Percentiles rank a stretch among this genome's conserved stretches.
Evolutionary conservation across 2,113 vertebrate species (phyloP).

Genomic region (Numenius arquata): DNA sequence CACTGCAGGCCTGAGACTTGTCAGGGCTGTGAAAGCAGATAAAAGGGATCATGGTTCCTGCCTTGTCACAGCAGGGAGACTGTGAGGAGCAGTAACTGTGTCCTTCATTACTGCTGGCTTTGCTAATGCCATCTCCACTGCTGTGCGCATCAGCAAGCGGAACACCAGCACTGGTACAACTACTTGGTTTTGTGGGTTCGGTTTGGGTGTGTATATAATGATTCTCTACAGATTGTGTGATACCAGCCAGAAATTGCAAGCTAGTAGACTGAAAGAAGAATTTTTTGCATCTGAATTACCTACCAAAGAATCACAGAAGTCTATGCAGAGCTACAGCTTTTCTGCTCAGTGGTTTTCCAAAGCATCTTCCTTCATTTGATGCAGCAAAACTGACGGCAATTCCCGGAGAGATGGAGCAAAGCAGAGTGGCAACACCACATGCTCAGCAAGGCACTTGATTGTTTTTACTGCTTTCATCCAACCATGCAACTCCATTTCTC

Average conservation of each 20-base stretch:
- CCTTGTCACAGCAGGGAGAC: background rate
- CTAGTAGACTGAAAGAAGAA: background rate
- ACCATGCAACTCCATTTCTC: slow-evolving; percentile 31
- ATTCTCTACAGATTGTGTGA: background rate
- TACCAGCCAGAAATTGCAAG: background rate
- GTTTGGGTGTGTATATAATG: background rate
- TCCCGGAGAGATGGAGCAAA: background rate
- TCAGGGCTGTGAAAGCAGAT: background rate
- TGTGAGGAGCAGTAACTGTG: background rate
- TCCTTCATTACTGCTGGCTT: background rate
- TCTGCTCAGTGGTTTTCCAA: background rate
- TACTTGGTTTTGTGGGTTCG: background rate
- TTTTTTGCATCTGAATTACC: background rate
- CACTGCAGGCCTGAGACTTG: background rate
- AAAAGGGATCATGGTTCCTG: background rate
- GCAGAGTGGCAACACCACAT: background rate
- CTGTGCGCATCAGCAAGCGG: background rate
- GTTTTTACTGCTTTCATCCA: slow-evolving; percentile 18
- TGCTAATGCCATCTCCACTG: background rate
- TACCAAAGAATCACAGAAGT: background rate
- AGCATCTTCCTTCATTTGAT: background rate
- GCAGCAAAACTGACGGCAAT: background rate
- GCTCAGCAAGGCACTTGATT: slow-evolving; percentile 11
- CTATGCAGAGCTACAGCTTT: background rate
- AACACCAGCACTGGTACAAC: background rate